phyloP scores from a whole-genome alignment of 2,113 vertebrate genomes.

The Turnix velox region DNA sequence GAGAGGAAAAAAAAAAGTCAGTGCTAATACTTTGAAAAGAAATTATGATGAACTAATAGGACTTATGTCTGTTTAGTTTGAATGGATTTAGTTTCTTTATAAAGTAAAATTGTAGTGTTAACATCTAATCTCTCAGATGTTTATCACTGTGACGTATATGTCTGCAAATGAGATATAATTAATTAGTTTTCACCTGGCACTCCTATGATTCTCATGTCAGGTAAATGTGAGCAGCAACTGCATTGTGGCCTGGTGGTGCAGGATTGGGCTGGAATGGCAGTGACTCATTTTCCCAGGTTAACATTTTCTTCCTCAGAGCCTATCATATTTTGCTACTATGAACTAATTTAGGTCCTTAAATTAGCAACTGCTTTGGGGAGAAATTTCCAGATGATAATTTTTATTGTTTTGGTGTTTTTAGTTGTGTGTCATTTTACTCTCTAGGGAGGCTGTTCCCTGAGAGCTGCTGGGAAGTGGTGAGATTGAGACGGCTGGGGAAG shows the following conservation, averaged over 20 bases:
- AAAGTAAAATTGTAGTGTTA: background rate
- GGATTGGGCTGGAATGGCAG: background rate
- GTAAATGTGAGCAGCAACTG: background rate
- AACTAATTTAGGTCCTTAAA: conserved; percentile 9
- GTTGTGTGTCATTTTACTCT: background rate
- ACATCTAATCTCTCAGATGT: background rate
- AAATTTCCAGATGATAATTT: background rate
- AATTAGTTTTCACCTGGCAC: background rate
- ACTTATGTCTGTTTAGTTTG: background rate
- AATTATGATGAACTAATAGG: background rate
- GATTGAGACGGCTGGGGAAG: background rate
- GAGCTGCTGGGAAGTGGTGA: background rate
- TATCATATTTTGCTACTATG: background rate
- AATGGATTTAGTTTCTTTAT: background rate
- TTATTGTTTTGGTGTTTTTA: background rate
- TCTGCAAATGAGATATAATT: background rate
- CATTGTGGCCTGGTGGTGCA: background rate
- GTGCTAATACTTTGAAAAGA: background rate
- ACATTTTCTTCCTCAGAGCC: background rate
- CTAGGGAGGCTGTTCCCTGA: background rate
- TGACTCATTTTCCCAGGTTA: background rate
- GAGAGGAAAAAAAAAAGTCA: background rate
- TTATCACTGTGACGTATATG: background rate
- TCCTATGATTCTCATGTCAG: background rate
- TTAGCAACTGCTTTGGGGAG: background rate